Base-by-base conservation (phyloP, 2,888 invertebrate genomes). In the Tineola bisselliella region DNA sequence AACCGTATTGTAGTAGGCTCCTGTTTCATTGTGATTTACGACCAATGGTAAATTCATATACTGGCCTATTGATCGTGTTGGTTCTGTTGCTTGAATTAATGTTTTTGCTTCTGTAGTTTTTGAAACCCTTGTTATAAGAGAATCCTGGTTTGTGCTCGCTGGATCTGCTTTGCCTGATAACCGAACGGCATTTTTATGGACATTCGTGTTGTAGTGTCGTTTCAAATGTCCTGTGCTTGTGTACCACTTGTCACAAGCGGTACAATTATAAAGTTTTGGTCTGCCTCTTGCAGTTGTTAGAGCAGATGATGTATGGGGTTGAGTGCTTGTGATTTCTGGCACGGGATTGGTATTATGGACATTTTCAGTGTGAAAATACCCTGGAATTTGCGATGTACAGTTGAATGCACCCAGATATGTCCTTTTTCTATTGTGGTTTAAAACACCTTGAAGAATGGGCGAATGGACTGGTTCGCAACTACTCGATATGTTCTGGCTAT, bases 181-280 rank as follows among this genome's bases (percentile, higher is more conserved):
- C 70, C 95, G 92, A 0, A 95, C 95, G 0, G 95, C 95, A 73
- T 96, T 96, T 79, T 96, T 96, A 70, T 96, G 96, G 67, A 96
- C 78, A 52, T 96, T 96, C 13, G 96, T 96, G 70, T 96, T 96
- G 76, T 96, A 96, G 76, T 96, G 96, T 62, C 96, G 89, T 78
- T 96, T 96, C 60, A 96, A 81, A 76, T 96, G 96, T 0, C 96
- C 96, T n/a, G 95, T 95, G 79, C 95, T 95, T 15, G 96, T 96
- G 75, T 96, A 96, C 96, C 96, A 96, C 88, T 96, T 96, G 83
- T 96, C 96, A 82, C 96, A 96, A 62, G 96, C 95, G 5, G 94
- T 93, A 73, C 96, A 96, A 71, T 96, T 94, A 81, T 96, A 96
- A 0, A 95, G 96, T 84, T 96, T 96, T 60, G 96, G 96, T 62